phyloP scores from a whole-genome alignment of 2,888 invertebrate genomes.

The Pristionchus japonicus region DNA sequence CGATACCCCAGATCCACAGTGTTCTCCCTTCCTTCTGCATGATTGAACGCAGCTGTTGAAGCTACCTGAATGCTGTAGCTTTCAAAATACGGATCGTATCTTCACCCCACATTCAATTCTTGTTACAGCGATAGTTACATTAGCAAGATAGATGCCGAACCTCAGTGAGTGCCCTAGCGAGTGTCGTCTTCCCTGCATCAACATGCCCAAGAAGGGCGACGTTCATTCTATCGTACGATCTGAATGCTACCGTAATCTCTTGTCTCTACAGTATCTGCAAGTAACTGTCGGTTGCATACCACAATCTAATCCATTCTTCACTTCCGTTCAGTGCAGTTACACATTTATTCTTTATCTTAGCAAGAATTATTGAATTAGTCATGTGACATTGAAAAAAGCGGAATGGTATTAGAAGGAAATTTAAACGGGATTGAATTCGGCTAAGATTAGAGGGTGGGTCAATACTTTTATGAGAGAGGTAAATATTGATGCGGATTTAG shows the following conservation, averaged over 20 bases:
- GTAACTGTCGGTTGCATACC: neutral
- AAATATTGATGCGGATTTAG: conserved; percentile 23
- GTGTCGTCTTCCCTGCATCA: conserved; percentile 85
- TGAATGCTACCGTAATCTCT: neutral
- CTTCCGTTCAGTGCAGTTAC: neutral
- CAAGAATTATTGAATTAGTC: conserved; percentile 24
- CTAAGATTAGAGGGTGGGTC: neutral
- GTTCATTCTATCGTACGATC: conserved; percentile 78
- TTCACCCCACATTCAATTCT: too few relatives aligned
- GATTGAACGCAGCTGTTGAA: conserved; percentile 85
- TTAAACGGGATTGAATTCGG: neutral
- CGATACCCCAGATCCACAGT: conserved; percentile 85
- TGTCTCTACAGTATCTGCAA: neutral
- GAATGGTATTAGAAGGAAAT: conserved; percentile 2
- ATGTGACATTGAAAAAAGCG: conserved; percentile 28
- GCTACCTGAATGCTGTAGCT: conserved; percentile 79
- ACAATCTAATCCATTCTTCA: neutral
- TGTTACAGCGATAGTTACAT: too few relatives aligned
- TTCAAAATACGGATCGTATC: too few relatives aligned
- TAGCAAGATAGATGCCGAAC: too few relatives aligned
- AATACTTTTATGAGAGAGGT: neutral
- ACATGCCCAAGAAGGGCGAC: conserved; percentile 85
- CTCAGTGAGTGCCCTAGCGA: conserved; percentile 79
- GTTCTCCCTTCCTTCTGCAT: conserved; percentile 83
- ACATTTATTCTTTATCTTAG: neutral